Evolutionary conservation across 2,797 vertebrate genomes (phyloP).

Genomic region (Acipenser ruthenus): DNA sequence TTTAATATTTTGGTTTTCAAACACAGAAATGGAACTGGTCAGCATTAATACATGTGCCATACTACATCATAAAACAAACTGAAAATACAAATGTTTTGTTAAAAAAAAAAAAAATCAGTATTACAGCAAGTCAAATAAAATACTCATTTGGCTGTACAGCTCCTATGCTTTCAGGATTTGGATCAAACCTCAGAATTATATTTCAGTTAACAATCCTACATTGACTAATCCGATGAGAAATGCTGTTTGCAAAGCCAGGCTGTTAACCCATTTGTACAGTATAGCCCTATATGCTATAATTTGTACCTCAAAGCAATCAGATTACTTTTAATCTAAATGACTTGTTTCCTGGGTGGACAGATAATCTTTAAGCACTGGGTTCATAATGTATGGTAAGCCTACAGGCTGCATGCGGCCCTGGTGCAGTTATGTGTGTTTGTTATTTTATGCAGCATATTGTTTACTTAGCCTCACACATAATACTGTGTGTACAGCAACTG

Average conservation of each 20-base stretch:
- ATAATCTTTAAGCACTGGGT: conserved; percentile 59
- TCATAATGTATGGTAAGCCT: conserved; percentile 40
- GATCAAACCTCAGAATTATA: conserved; percentile 72
- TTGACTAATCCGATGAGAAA: conserved; percentile 68
- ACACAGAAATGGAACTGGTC: conserved; percentile 17
- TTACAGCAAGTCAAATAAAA: conserved; percentile 13
- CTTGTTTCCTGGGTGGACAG: conserved; percentile 58
- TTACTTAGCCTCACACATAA: no score
- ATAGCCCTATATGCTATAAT: conserved; percentile 59
- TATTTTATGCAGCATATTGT: neutral
- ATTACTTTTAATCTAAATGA: conserved; percentile 74
- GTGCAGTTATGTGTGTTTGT: neutral
- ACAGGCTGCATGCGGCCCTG: conserved; percentile 3
- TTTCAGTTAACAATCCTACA: conserved; percentile 66
- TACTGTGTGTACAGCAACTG: no score
- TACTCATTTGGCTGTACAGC: conserved; percentile 57
- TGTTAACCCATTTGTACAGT: conserved; percentile 67
- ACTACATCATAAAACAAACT: neutral
- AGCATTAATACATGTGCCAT: conserved; percentile 17
- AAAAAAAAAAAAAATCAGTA: no score
- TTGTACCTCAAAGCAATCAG: conserved; percentile 67
- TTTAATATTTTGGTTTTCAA: conserved; percentile 22
- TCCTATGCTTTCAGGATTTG: conserved; percentile 62
- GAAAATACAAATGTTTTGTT: no score
- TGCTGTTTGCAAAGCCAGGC: conserved; percentile 57